Evolutionary conservation across 2,113 vertebrate genomes (phyloP).

Genomic region (Heterocephalus glaber): DNA sequence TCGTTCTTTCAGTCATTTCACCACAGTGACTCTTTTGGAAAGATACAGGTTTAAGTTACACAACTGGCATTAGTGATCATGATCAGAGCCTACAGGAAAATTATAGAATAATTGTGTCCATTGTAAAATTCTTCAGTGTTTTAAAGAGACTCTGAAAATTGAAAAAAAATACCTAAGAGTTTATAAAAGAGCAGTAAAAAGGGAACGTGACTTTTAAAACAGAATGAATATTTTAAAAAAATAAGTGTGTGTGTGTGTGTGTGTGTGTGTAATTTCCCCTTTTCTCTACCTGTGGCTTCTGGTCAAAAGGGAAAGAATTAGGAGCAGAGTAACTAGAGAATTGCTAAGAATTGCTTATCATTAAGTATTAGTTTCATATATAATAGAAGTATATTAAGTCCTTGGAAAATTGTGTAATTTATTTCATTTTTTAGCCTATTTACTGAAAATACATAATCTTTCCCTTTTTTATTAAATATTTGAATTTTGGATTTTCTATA

Average conservation of each 20-base stretch:
- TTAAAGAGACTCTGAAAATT: constrained; percentile 60
- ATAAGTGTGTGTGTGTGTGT: not conserved
- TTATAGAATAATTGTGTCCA: constrained; percentile 67
- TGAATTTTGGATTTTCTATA: constrained; percentile 57
- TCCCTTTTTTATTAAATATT: constrained; percentile 56
- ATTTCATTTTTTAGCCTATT: constrained; percentile 67
- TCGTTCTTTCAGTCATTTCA: constrained; percentile 69
- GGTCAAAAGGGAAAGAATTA: constrained; percentile 36
- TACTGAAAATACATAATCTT: constrained; percentile 66
- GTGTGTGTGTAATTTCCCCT: not conserved
- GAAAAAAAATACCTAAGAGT: constrained; percentile 32
- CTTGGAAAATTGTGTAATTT: not conserved
- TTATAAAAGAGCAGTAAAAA: constrained; percentile 27
- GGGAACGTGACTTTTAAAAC: constrained; percentile 31
- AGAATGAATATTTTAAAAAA: constrained; percentile 40
- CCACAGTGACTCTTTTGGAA: constrained; percentile 63
- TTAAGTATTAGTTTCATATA: constrained; percentile 48
- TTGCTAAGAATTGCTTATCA: constrained; percentile 36
- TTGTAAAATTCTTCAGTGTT: constrained; percentile 57
- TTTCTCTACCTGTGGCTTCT: constrained; percentile 32
- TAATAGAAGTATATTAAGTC: constrained; percentile 35
- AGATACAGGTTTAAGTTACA: constrained; percentile 64
- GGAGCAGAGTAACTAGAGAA: not conserved
- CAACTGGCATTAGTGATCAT: constrained; percentile 78
- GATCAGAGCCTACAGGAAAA: constrained; percentile 87